These are phyloP conservation scores for Sorex maritimensis DNA, from an alignment of 2,797 vertebrate species.

Conservation along the genomic window DNA sequence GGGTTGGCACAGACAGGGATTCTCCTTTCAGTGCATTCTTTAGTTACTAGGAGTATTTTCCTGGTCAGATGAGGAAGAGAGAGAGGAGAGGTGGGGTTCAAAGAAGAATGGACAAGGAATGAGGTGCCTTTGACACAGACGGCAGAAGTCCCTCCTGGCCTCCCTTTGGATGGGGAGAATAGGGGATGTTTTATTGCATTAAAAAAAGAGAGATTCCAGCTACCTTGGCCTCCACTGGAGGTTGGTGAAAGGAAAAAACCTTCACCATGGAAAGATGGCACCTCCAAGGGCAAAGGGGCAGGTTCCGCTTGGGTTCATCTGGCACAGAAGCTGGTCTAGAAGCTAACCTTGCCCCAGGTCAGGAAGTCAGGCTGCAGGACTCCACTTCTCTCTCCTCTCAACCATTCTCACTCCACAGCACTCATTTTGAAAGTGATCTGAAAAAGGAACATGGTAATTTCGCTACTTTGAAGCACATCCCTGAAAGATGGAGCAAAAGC, in stretches of 20 bases:
- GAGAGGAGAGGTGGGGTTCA: background rate
- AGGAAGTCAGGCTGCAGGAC: background rate
- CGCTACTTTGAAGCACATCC: background rate
- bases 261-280: background rate
- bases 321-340: background rate
- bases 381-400: background rate
- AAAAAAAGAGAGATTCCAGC: background rate
- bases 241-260: background rate
- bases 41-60: background rate
- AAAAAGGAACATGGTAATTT: background rate
- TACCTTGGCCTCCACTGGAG: background rate
- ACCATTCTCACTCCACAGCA: background rate
- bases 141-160: too few species aligned
- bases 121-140: background rate
- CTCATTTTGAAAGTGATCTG: background rate
- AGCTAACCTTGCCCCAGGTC: background rate
- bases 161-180: too few species aligned
- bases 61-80: background rate
- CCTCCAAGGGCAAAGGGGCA: background rate
- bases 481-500: background rate
- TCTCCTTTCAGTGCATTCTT: background rate
- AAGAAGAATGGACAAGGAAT: background rate
- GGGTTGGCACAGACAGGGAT: background rate
- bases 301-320: accelerated
- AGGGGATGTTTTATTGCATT: too few species aligned